Evolutionary conservation across 2,797 vertebrate genomes (phyloP), one percentile per base, ranked within the genome.

Genomic region (Chloroceryle inda): DNA sequence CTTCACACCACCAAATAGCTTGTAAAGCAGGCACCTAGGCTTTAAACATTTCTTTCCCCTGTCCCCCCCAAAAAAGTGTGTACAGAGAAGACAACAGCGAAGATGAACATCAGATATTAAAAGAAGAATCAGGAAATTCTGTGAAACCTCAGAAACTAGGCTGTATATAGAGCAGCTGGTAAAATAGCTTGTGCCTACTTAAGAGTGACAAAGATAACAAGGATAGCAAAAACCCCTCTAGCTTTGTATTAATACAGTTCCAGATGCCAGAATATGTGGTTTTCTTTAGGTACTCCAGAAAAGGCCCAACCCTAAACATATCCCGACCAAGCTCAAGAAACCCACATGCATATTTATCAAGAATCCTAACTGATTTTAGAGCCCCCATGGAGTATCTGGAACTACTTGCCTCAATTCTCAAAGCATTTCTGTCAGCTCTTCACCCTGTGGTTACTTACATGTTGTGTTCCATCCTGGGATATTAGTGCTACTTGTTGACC

Each of bases 401-500:
- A 63, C 63, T 33, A 20, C 2, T 6, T 69, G 42, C 53, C 22
- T 56, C n/a, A n/a, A 3, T 38, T 85, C 49, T 85, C 75, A 82
- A 40, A 13, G 3, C 22, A 9, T 6, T 49, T 96, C 61, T 82
- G 56, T 59, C 49, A 92, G 35, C 7, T 38, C n/a, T 81, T 11
- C 53, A 76, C 38, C 59, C n/a, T 15, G 49, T 21, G 11, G 35
- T 81, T 95, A 98, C 98, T 98, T 94, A 99, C 99, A 95, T 99
- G 99, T 72, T 99, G 99, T 17, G 99, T 99, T 71, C 99, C 99
- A 12, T 99, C 99, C 93, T 99, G 99, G 20, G 99, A 99, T 97
- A 99, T 99, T 94, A 99, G 98, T 68, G 99, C 99, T 93, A 99
- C 98, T 37, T 99, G 99, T 45, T 99, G 99, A 95, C 99, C 98